phyloP scores from a whole-genome alignment of 1,140 invertebrate species.

The Drosophila burlai region DNA sequence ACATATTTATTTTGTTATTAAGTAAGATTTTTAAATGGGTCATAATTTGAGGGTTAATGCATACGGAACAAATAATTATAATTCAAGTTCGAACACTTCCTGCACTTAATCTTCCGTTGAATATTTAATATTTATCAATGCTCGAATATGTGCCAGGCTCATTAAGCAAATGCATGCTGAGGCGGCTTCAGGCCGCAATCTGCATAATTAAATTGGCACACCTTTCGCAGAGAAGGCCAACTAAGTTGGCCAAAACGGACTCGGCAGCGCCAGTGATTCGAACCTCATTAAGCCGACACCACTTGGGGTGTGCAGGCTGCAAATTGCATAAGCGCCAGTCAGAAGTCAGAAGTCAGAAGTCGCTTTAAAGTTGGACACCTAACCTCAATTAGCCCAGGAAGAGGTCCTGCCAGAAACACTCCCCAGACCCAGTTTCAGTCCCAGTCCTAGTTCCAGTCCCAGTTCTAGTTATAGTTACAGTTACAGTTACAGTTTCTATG shows the following conservation, averaged over 20 bases:
- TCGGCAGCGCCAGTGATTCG: conserved; percentile 24
- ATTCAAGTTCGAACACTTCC: neutral
- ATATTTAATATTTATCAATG: conserved; percentile 27
- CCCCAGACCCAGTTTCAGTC: conserved; percentile 6
- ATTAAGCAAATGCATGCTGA: conserved; percentile 27
- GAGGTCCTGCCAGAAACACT: neutral
- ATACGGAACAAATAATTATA: neutral
- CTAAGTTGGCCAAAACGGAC: conserved; percentile 29
- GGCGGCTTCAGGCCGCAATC: conserved; percentile 12
- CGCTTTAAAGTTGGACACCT: conserved; percentile 59
- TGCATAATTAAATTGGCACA: conserved; percentile 51
- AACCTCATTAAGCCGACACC: conserved; percentile 55
- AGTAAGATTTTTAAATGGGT: neutral
- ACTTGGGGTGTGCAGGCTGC: neutral
- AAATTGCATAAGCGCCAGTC: conserved; percentile 43
- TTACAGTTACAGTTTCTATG: conserved; percentile 40
- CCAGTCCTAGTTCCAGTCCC: conserved; percentile 2
- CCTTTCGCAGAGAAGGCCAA: conserved; percentile 11
- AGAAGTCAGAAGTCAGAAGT: conserved; percentile 61
- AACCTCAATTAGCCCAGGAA: conserved; percentile 69
- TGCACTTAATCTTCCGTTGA: conserved; percentile 3
- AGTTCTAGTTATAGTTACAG: conserved; percentile 15
- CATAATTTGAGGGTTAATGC: neutral
- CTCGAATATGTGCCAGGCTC: conserved; percentile 24
- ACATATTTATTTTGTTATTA: neutral